phyloP scores from a whole-genome alignment of 1,140 invertebrate species.

The Copidosoma floridanum region DNA sequence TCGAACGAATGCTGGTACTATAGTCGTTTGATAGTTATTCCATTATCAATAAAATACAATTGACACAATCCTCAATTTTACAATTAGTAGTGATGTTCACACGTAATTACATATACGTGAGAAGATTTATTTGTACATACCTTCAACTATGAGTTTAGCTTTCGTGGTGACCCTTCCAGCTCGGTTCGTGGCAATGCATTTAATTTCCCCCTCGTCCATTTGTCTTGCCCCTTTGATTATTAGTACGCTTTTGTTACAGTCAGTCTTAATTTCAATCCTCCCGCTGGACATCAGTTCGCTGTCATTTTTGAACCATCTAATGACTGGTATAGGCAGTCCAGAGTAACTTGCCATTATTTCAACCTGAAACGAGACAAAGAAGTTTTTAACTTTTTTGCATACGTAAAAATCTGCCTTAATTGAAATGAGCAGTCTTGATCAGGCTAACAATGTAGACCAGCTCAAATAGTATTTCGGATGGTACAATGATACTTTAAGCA shows the following conservation, averaged over 20 bases:
- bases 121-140: conserved; percentile 45
- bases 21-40: too few relatives aligned
- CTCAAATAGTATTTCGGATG: too few relatives aligned
- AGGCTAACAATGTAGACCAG: too few relatives aligned
- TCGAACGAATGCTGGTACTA: conserved; percentile 74
- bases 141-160: conserved; percentile 71
- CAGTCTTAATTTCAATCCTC: conserved; percentile 73
- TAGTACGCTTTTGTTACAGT: conserved; percentile 74
- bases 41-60: too few relatives aligned
- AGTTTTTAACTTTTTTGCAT: too few relatives aligned
- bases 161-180: conserved; percentile 75
- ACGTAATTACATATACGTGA: too few relatives aligned
- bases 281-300: conserved; percentile 82
- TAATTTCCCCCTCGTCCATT: conserved; percentile 82
- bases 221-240: conserved; percentile 78
- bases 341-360: conserved; percentile 79
- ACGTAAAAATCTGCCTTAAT: too few relatives aligned
- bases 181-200: conserved; percentile 82
- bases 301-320: conserved; percentile 92
- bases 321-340: conserved; percentile 79
- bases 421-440: too few relatives aligned
- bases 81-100: too few relatives aligned
- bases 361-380: conserved; percentile 56
- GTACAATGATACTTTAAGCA: too few relatives aligned
- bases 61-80: too few relatives aligned